Evolutionary conservation across 2,888 invertebrate species (phyloP).

Genomic region (Hipparchia semele): DNA sequence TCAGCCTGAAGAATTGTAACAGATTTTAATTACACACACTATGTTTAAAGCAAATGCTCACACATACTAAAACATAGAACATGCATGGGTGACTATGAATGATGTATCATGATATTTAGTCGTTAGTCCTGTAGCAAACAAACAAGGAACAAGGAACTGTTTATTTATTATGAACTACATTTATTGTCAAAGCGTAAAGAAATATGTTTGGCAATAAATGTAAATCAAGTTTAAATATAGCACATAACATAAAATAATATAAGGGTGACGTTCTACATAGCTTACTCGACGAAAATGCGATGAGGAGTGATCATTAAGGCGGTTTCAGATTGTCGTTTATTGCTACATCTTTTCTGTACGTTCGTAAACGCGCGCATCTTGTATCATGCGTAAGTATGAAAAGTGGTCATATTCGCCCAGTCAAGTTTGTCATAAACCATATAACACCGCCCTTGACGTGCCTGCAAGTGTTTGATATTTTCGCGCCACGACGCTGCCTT

Average conservation of each 20-base stretch:
- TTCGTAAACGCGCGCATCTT: too few relatives aligned
- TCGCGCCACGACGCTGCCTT: too few relatives aligned
- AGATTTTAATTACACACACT: not conserved
- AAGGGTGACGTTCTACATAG: too few relatives aligned
- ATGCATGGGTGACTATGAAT: constrained; percentile 13
- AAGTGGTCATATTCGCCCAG: too few relatives aligned
- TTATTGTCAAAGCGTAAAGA: not conserved
- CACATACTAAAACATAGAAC: constrained; percentile 7
- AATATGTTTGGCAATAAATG: not conserved
- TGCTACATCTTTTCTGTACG: too few relatives aligned
- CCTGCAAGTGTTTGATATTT: too few relatives aligned
- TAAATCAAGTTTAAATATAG: not conserved
- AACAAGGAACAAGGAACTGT: not conserved
- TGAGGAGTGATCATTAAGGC: not conserved
- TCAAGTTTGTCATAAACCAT: too few relatives aligned
- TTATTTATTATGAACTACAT: not conserved
- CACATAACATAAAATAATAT: not conserved
- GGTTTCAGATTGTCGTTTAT: too few relatives aligned
- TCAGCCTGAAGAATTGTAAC: not conserved
- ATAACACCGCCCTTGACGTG: too few relatives aligned
- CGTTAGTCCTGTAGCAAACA: not conserved
- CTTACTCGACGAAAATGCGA: too few relatives aligned
- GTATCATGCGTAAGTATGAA: too few relatives aligned
- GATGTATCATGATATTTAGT: not conserved
- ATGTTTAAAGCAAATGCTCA: constrained; percentile 8